Evolutionary conservation across 2,797 vertebrate genomes (phyloP), one percentile per base, ranked within the genome.

Genomic region (Odontamblyopus lacepedii): DNA sequence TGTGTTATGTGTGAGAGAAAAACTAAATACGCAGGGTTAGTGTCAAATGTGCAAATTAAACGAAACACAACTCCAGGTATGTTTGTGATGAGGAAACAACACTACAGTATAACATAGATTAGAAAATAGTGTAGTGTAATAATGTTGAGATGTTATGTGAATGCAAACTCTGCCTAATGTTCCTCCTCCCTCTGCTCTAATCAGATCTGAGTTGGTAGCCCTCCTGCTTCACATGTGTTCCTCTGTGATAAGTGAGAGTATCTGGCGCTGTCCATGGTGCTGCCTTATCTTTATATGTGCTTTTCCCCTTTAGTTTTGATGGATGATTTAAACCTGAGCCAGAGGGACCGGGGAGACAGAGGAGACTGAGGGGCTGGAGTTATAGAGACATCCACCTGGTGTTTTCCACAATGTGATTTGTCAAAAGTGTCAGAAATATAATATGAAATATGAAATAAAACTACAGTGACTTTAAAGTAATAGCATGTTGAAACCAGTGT

Each of bases 271-370:
- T 77, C 75, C 76, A 61, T n/a, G 26, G 71, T 71, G 77, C 69
- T 73, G 76, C 68, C 81, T 87, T 78, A 78, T 85, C 82, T 78
- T 73, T 50, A 74, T 73, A 72, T 16, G 76, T 80, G 15, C 70
- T 70, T 83, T 81, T 78, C 79, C 72, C 80, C 85, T 78, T 65
- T 61, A 73, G 63, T 85, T 88, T 79, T 80, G 78, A 84, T 82
- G 51, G 65, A 77, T 71, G 53, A 73, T 15, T 60, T 30, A 15
- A 60, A 30, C 57, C 27, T 30, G 27, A 60, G 57, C 26, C 57
- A 60, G 29, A 60, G 13, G n/a, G 5, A 16, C 27, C 15, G 27
- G 5, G 27, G 57, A 60, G 27, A 30, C 57, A 3, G 26, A 15
- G 27, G 57, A 60, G 57, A 30, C 57, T 3, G 26, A 27, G 26